Evolutionary conservation across 2,888 invertebrate genomes (phyloP).

Genomic region (Cremastinae sp.): DNA sequence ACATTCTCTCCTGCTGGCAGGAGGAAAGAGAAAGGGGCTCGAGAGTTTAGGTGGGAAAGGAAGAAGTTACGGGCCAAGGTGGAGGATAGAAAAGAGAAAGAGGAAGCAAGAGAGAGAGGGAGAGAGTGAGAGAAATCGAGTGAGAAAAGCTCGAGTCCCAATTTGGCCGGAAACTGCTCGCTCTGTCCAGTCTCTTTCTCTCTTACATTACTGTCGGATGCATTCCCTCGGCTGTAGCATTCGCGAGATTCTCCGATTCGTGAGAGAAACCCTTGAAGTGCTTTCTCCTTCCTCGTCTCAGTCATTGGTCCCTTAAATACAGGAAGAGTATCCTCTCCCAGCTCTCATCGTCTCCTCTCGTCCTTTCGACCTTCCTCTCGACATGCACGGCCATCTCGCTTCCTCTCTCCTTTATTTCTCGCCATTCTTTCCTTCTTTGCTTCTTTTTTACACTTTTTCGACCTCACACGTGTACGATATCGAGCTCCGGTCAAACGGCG

Average conservation of each 20-base stretch:
- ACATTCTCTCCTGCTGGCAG: constrained; percentile 48
- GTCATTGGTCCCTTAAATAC: constrained; percentile 53
- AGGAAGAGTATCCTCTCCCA: constrained; percentile 39
- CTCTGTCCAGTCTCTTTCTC: constrained; percentile 19
- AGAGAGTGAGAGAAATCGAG: constrained; percentile 61
- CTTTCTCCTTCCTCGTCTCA: constrained; percentile 26
- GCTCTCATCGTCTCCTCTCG: constrained; percentile 1
- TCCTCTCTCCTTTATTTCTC: not conserved
- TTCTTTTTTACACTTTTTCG: not conserved
- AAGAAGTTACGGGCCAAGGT: constrained; percentile 56
- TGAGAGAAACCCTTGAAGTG: not conserved
- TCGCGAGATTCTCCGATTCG: constrained; percentile 43
- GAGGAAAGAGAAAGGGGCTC: constrained; percentile 53
- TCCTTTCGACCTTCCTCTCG: not conserved
- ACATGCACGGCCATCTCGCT: not conserved
- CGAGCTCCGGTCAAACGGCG: constrained; percentile 35
- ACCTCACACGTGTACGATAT: constrained; percentile 14
- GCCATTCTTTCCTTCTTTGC: too few relatives aligned
- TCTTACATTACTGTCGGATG: constrained; percentile 69
- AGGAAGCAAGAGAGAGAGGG: constrained; percentile 61
- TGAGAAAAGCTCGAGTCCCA: constrained; percentile 67
- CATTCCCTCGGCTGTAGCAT: constrained; percentile 64
- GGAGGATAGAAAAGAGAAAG: constrained; percentile 53
- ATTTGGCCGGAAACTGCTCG: constrained; percentile 65
- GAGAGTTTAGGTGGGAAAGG: constrained; percentile 55